Percentiles rank a stretch among this genome's conserved stretches.
Conservation (phyloP, 2,113 vertebrate species). For the Fukomys damarensis region DNA sequence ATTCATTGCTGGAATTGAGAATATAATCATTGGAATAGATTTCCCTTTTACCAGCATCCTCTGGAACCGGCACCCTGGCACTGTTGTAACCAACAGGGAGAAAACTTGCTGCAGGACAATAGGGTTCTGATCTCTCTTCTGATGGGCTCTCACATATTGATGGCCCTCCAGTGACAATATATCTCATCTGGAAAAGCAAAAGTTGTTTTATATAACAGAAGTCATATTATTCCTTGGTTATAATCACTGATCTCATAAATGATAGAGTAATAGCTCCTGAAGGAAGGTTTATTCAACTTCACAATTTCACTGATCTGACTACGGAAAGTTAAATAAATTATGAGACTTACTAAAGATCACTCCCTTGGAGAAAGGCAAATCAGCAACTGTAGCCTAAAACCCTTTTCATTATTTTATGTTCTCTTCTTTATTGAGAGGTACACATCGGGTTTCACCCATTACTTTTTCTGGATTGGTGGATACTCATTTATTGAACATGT, state of each 20-base stretch:
- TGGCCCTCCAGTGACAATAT: neutral
- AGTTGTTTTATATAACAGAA: neutral
- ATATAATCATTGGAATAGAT: neutral
- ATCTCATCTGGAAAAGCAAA: neutral
- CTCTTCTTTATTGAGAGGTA: neutral
- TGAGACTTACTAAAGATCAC: neutral
- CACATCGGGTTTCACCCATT: too few species aligned
- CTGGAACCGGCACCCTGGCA: neutral
- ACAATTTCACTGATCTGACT: neutral
- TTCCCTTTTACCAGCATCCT: too few species aligned
- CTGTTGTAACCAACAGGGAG: neutral
- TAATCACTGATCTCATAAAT: neutral
- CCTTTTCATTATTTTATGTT: accelerated
- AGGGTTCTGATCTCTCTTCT: neutral
- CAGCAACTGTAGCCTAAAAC: neutral
- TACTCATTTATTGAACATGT: neutral
- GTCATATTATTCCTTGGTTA: neutral
- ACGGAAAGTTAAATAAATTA: neutral
- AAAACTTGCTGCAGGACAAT: accelerated
- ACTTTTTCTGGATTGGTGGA: neutral
- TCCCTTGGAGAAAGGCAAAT: neutral
- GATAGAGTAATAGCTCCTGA: neutral
- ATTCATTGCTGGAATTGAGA: neutral
- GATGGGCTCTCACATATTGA: neutral
- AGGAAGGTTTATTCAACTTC: neutral